phyloP scores from a whole-genome alignment of 2,888 invertebrate genomes.

The Folsomia manolachei region DNA sequence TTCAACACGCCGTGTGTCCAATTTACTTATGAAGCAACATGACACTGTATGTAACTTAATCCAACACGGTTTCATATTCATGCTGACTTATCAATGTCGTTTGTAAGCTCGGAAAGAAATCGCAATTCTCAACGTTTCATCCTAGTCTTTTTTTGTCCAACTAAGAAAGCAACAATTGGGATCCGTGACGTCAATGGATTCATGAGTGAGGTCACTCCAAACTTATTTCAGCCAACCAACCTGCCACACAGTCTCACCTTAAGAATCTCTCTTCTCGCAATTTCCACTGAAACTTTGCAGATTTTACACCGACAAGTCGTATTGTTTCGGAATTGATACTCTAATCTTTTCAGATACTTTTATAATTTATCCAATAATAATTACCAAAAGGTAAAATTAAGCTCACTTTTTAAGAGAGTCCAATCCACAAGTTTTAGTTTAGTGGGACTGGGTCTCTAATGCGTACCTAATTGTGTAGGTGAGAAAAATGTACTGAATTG shows the following conservation, averaged over 20 bases:
- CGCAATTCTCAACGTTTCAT: too few relatives aligned
- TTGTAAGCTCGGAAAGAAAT: too few relatives aligned
- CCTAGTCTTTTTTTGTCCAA: too few relatives aligned
- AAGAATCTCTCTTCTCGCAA: background rate
- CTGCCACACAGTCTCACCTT: background rate
- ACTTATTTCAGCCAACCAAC: background rate
- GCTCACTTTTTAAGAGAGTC: background rate
- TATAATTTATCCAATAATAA: background rate
- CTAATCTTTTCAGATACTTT: background rate
- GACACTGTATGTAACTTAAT: too few relatives aligned
- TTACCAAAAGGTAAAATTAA: background rate
- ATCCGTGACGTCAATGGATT: background rate
- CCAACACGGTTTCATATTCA: too few relatives aligned
- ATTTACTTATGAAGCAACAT: too few relatives aligned
- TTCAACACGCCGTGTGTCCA: too few relatives aligned
- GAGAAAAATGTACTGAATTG: background rate
- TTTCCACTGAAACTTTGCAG: background rate
- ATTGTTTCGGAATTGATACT: background rate
- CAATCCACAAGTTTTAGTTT: too few relatives aligned
- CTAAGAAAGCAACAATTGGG: background rate
- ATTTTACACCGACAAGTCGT: too few relatives aligned
- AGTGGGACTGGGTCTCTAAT: background rate
- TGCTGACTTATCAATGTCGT: too few relatives aligned
- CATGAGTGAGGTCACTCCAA: background rate
- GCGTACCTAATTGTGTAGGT: background rate